Base-by-base conservation (phyloP, 2,888 invertebrate species). In the Macropis europaea region DNA sequence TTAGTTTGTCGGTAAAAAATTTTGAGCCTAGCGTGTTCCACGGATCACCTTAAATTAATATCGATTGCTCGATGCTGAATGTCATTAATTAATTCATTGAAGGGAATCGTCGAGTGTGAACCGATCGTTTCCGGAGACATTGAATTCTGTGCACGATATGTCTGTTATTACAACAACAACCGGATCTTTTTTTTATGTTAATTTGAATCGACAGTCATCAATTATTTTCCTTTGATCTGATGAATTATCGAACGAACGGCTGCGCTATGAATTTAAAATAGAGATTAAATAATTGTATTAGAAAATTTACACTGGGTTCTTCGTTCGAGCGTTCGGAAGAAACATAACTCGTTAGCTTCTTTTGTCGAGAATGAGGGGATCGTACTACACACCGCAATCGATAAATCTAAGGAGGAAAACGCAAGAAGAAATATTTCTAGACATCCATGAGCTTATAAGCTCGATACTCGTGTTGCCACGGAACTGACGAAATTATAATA, bases 11-110 rank as follows among this genome's bases (percentile, higher is more conserved):
- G 56, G 43, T 50, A 68, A 64, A 68, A 68, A 56, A 54, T 26
- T n/a, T 61, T 56, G 50, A 68, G 56, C 64, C 36, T 56, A 15
- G 47, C 36, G n/a, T 30, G 28, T 15, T 36, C 36, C 42, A 11
- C 42, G 38, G 7, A 24, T 13, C 50, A 38, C 50, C 64, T 64
- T 68, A 68, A 64, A 42, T 63, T 68, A 68, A 63, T 56, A 50
- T 43, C 48, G 63, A 63, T 56, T 17, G 24, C 22, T 50, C 63
- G 60, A 45, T 36, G 34, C 6, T 60, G 28, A 52, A 30, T 13
- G 22, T n/a, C n/a, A n/a, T n/a, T n/a, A n/a, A n/a, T 38, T 47
- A 26, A n/a, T 19, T 28, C n/a, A 32, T 53, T 40, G 9, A 30
- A 52, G 36, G 26, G 45, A 62, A 9, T 61, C 38, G 30, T 32